These are phyloP conservation scores for Caenorhabditis latens DNA, from an alignment of 1,140 invertebrate genomes.

Conservation along the genomic window DNA sequence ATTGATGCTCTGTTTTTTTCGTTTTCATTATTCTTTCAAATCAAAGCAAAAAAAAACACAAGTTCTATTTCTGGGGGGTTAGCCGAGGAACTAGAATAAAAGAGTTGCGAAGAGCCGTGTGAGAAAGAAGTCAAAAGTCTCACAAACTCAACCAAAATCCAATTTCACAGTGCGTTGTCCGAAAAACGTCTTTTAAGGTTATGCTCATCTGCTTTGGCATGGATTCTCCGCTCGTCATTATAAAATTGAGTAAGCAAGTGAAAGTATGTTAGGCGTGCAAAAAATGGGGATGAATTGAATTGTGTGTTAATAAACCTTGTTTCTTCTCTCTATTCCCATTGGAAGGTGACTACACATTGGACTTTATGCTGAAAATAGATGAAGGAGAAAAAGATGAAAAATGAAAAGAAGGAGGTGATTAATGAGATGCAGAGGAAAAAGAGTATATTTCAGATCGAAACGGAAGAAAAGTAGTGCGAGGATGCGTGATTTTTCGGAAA, in stretches of 20 bases:
- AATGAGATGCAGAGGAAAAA: neutral
- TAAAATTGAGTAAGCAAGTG: neutral
- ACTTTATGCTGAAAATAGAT: slow-evolving; percentile 18
- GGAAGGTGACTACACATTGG: neutral
- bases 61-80: neutral
- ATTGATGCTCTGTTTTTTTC: too few species aligned
- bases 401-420: neutral
- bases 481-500: slow-evolving; percentile 28
- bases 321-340: neutral
- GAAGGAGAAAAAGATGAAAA: neutral
- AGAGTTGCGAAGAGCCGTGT: neutral
- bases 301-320: slow-evolving; percentile 9
- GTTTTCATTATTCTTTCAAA: too few species aligned
- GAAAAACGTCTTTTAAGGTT: neutral
- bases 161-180: slow-evolving; percentile 14
- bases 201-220: neutral
- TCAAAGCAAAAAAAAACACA: neutral
- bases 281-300: neutral
- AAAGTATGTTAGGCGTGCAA: neutral
- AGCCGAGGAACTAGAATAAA: neutral
- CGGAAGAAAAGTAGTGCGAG: neutral
- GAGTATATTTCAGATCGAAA: slow-evolving; percentile 3
- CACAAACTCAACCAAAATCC: slow-evolving; percentile 46
- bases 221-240: neutral
- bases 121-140: neutral